phyloP scores from a whole-genome alignment of 2,888 invertebrate genomes.

The Chrysodeixis includens region DNA sequence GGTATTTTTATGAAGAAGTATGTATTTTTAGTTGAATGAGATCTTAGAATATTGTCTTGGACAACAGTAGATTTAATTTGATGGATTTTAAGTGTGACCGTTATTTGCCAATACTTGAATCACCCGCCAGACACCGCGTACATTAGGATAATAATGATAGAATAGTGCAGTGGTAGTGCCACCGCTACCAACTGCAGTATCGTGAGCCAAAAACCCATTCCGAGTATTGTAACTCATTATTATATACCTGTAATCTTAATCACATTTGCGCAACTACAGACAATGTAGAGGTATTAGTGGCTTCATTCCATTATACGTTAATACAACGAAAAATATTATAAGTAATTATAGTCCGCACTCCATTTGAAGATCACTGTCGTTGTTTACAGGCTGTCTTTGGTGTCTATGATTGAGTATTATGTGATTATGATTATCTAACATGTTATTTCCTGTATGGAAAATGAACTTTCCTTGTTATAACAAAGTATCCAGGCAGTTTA shows the following conservation, averaged over 20 bases:
- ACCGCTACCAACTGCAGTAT: background rate
- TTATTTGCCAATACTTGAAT: constrained; percentile 8
- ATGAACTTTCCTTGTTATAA: background rate
- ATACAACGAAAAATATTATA: background rate
- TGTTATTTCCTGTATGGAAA: background rate
- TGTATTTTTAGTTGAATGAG: constrained; percentile 31
- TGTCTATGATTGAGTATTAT: background rate
- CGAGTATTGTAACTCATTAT: background rate
- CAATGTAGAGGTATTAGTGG: background rate
- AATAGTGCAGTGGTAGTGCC: constrained; percentile 26
- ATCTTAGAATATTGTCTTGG: background rate
- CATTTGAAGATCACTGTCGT: background rate
- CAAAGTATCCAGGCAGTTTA: too few species aligned
- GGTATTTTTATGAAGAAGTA: constrained; percentile 31
- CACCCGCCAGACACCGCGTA: background rate
- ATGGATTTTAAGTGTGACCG: constrained; percentile 6
- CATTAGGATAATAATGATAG: background rate
- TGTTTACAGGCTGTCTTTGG: background rate
- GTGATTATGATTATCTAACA: background rate
- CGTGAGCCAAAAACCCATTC: background rate
- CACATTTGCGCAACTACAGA: background rate
- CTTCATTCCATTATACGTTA: background rate
- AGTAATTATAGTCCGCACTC: background rate
- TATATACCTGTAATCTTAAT: background rate
- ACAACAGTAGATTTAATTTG: constrained; percentile 21